Percentiles rank a stretch among this genome's conserved stretches.
phyloP scores from a whole-genome alignment of 2,888 invertebrate genomes.

The Eilema caniola region DNA sequence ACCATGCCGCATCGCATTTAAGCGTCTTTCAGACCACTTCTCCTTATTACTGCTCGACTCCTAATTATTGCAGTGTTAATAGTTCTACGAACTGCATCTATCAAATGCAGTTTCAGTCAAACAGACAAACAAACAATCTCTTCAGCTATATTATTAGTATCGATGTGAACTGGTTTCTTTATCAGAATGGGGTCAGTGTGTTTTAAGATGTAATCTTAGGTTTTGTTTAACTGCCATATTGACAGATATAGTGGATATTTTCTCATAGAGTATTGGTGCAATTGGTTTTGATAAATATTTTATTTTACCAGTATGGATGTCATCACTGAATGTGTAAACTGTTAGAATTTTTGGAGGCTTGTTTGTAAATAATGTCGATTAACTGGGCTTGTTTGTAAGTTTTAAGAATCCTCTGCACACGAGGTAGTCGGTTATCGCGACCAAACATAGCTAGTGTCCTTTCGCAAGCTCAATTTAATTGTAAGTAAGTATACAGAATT shows the following conservation, averaged over 20 bases:
- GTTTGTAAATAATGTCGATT: no score
- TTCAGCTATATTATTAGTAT: neutral
- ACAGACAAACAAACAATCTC: neutral
- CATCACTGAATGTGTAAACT: conserved; percentile 17
- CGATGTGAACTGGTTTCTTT: conserved; percentile 32
- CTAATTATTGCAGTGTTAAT: no score
- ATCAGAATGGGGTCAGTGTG: conserved; percentile 29
- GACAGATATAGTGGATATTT: conserved; percentile 34
- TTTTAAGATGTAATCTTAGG: conserved; percentile 23
- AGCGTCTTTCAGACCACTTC: neutral
- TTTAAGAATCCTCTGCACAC: no score
- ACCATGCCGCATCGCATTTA: neutral
- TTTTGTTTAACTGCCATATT: conserved; percentile 25
- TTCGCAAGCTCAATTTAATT: no score
- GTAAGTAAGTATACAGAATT: no score
- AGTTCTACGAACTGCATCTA: no score
- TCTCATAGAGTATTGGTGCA: conserved; percentile 22
- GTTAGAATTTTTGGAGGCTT: conserved; percentile 7
- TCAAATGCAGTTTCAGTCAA: neutral
- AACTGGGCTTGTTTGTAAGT: no score
- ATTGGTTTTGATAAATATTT: conserved; percentile 37
- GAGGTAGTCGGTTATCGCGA: no score
- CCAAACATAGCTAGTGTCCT: no score
- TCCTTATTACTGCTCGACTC: no score
- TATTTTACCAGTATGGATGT: conserved; percentile 14